A percentile compares a stretch with the other conserved stretches of the same genome.
Evolutionary conservation across 2,797 vertebrate species (phyloP).

Genomic region (Caiman crocodilus): DNA sequence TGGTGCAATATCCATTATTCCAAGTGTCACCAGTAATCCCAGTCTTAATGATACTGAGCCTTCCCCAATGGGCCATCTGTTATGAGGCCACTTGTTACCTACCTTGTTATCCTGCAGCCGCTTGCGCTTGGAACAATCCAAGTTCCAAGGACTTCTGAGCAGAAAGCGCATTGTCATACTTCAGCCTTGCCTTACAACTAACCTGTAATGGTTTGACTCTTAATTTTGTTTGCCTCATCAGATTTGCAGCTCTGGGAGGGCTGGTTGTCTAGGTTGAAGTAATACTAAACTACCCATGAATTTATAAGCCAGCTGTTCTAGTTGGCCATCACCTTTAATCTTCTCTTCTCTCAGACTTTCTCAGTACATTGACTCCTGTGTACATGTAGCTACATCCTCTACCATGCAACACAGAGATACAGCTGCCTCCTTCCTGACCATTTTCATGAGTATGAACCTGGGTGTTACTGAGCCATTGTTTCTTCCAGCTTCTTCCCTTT

Average conservation of each 20-base stretch:
- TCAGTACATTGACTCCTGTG: not conserved
- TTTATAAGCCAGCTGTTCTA: not conserved
- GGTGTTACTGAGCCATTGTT: not conserved
- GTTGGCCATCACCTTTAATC: not conserved
- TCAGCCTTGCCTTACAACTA: not conserved
- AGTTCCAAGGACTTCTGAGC: not conserved
- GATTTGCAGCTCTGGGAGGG: not conserved
- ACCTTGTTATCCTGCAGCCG: slow-evolving; percentile 22
- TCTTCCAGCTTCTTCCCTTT: not conserved
- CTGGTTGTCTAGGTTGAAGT: not conserved
- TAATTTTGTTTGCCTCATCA: not conserved
- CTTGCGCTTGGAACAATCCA: not conserved
- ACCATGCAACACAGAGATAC: not conserved
- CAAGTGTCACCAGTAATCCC: not conserved
- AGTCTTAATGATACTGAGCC: slow-evolving; percentile 12
- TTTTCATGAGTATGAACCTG: accelerated
- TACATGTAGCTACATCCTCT: not conserved
- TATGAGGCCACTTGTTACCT: slow-evolving; percentile 5
- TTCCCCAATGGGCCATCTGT: not conserved
- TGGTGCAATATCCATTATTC: slow-evolving; percentile 13
- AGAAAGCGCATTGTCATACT: not conserved
- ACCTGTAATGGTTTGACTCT: not conserved
- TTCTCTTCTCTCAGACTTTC: not conserved
- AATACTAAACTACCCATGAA: not conserved
- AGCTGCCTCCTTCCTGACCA: accelerated